Evolutionary conservation across 2,888 invertebrate genomes (phyloP).

Genomic region (Ischnura elegans): DNA sequence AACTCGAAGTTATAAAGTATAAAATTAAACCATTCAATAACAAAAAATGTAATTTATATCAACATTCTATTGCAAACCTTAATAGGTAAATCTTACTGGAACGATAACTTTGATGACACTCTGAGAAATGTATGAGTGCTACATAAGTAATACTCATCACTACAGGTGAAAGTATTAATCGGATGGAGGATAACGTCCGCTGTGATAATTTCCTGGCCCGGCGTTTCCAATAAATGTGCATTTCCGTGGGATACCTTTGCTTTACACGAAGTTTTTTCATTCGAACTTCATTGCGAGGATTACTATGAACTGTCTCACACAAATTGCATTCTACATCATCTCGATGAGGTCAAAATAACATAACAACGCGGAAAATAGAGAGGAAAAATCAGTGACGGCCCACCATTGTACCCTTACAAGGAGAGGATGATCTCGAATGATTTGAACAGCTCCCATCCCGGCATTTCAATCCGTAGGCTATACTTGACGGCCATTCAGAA

Average conservation of each 20-base stretch:
- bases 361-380: neutral
- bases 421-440: neutral
- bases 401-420: neutral
- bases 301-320: neutral
- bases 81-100: no score
- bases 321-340: neutral
- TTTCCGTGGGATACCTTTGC: neutral
- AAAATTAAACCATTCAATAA: no score
- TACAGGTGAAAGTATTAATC: no score
- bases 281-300: neutral
- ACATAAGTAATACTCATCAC: no score
- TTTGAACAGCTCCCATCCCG: neutral
- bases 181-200: no score
- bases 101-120: no score
- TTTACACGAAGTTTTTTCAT: neutral
- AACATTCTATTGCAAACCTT: no score
- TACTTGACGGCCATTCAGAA: neutral
- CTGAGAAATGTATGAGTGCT: no score
- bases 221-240: no score
- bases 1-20: no score
- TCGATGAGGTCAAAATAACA: neutral
- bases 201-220: no score
- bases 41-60: no score
- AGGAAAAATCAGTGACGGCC: neutral
- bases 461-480: neutral